phyloP scores from a whole-genome alignment of 2,797 vertebrate species.

The Apogon hyalosoma region DNA sequence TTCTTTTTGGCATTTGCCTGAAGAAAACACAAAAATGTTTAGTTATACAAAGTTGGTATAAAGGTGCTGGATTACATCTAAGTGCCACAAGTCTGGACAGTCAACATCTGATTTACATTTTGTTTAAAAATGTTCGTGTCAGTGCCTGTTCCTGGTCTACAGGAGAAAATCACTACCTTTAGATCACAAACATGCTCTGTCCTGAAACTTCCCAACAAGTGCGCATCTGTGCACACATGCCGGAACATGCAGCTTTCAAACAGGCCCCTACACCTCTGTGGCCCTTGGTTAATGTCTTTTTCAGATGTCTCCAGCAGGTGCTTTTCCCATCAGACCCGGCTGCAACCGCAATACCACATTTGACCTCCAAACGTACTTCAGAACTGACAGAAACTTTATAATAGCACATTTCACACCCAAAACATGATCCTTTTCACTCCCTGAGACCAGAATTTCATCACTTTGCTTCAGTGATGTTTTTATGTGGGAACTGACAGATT shows the following conservation, averaged over 20 bases:
- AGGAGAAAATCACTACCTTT: conserved; percentile 54
- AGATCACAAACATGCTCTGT: conserved; percentile 52
- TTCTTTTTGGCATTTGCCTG: conserved; percentile 98
- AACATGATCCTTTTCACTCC: conserved; percentile 21
- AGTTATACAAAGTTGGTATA: neutral
- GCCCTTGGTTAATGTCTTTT: conserved; percentile 64
- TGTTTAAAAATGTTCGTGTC: conserved; percentile 41
- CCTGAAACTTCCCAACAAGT: conserved; percentile 48
- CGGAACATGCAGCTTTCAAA: conserved; percentile 48
- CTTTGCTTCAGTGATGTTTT: conserved; percentile 16
- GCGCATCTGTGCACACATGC: conserved; percentile 43
- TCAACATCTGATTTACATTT: conserved; percentile 1
- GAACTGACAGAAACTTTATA: conserved; percentile 56
- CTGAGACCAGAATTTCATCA: conserved; percentile 10
- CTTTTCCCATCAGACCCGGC: conserved; percentile 67
- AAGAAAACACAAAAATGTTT: conserved; percentile 25
- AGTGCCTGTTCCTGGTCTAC: conserved; percentile 45
- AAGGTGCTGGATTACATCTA: too few species aligned
- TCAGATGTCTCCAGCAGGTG: conserved; percentile 71
- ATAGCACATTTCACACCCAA: conserved; percentile 40
- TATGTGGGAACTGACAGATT: neutral
- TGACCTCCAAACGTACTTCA: conserved; percentile 45
- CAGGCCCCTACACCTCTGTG: conserved; percentile 39
- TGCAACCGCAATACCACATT: conserved; percentile 18
- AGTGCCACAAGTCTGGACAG: too few species aligned